These are phyloP conservation scores for Hippopotamus amphibius DNA, from an alignment of 2,113 vertebrate genomes.

Conservation along the genomic window DNA sequence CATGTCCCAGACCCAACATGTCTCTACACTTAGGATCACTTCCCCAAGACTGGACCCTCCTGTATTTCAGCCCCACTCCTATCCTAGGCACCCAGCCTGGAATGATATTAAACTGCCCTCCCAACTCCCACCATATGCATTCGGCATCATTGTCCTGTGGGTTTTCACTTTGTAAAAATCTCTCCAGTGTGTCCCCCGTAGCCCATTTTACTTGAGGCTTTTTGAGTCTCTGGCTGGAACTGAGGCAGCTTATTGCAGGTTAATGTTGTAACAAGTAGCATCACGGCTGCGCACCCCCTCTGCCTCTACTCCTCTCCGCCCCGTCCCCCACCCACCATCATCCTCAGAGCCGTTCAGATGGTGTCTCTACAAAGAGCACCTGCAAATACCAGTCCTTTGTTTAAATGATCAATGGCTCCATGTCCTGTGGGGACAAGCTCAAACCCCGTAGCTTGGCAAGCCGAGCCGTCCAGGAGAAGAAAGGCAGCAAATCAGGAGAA, in stretches of 20 bases:
- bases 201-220: not conserved
- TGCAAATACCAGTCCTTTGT: not conserved
- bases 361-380: not conserved
- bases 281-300: not conserved
- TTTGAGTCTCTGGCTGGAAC: not conserved
- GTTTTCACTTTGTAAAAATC: not conserved
- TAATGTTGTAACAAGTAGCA: not conserved
- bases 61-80: not conserved
- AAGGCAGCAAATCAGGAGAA: not conserved
- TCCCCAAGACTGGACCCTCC: not conserved
- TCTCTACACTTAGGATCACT: not conserved
- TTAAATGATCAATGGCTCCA: not conserved
- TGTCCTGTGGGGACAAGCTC: not conserved
- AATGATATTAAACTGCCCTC: not conserved
- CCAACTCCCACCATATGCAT: not conserved
- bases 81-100: not conserved
- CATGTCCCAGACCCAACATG: not conserved
- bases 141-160: not conserved
- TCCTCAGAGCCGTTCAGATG: not conserved
- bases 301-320: accelerated
- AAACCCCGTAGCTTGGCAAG: not conserved
- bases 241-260: not conserved
- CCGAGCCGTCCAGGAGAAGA: not conserved
- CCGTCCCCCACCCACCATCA: not conserved
- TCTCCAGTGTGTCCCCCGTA: not conserved